A percentile compares a stretch with the other conserved stretches of the same genome.
Conservation (phyloP, 2,797 vertebrate genomes). For the Gallirallus australis region DNA sequence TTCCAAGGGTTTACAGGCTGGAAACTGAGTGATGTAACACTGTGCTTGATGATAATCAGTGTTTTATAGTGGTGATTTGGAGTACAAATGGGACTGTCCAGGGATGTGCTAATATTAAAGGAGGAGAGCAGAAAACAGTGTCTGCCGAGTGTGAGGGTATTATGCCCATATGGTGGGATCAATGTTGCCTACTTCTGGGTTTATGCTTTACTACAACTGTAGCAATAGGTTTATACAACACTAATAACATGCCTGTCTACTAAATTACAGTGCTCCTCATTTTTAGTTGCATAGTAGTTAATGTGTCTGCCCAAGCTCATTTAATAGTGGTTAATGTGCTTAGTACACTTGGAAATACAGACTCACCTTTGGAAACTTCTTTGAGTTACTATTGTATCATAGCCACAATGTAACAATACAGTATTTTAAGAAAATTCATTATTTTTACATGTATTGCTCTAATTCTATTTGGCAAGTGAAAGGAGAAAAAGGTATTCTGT, state of each 20-base stretch:
- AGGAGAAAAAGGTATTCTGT: neutral
- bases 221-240: neutral
- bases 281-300: neutral
- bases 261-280: neutral
- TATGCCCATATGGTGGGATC: neutral
- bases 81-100: neutral
- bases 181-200: neutral
- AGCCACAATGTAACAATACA: neutral
- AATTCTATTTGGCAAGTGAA: neutral
- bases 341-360: neutral
- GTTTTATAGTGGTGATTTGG: rapidly evolving
- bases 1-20: neutral
- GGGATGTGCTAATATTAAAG: neutral
- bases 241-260: neutral
- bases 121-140: neutral
- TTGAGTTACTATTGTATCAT: neutral
- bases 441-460: neutral
- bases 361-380: neutral
- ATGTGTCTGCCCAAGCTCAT: neutral
- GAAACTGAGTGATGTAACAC: neutral
- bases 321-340: neutral
- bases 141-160: rapidly evolving
- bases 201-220: neutral
- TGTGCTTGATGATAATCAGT: rapidly evolving
- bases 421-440: neutral